phyloP scores from a whole-genome alignment of 2,888 invertebrate species.

The Drosophila flavopinicola region DNA sequence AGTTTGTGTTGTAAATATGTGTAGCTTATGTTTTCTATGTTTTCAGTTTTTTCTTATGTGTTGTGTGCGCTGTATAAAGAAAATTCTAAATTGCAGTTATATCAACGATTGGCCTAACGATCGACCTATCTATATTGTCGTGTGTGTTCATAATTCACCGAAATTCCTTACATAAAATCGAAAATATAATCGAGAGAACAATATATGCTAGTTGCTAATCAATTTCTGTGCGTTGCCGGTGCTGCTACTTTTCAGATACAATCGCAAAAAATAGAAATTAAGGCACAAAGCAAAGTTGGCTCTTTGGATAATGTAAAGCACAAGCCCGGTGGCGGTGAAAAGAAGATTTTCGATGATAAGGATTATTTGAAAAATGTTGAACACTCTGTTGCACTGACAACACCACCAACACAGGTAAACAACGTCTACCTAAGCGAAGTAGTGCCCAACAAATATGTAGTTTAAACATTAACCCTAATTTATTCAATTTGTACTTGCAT shows the following conservation, averaged over 20 bases:
- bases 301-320: slow-evolving; percentile 94
- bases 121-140: slow-evolving; percentile 24
- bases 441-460: slow-evolving; percentile 12
- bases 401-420: slow-evolving; percentile 86
- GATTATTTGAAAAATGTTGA: slow-evolving; percentile 93
- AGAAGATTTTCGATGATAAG: slow-evolving; percentile 97
- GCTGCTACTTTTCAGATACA: slow-evolving; percentile 88
- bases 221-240: slow-evolving; percentile 75
- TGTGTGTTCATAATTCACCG: slow-evolving; percentile 36
- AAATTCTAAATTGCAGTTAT: slow-evolving; percentile 62
- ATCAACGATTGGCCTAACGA: slow-evolving; percentile 36
- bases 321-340: slow-evolving; percentile 96
- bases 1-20: slow-evolving; percentile 18
- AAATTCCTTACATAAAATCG: slow-evolving; percentile 19
- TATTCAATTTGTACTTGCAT: slow-evolving; percentile 37
- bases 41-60: slow-evolving; percentile 34
- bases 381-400: slow-evolving; percentile 86
- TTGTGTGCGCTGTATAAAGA: slow-evolving; percentile 29
- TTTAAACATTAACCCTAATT: slow-evolving; percentile 32
- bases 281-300: slow-evolving; percentile 96
- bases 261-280: slow-evolving; percentile 95
- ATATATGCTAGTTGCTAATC: slow-evolving; percentile 55
- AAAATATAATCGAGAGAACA: neutral
- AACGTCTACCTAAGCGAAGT: slow-evolving; percentile 55
- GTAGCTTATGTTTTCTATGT: slow-evolving; percentile 15